A percentile compares a stretch with the other conserved stretches of the same genome.
phyloP scores from a whole-genome alignment of 2,888 invertebrate genomes.

The Strigamia maritima region DNA sequence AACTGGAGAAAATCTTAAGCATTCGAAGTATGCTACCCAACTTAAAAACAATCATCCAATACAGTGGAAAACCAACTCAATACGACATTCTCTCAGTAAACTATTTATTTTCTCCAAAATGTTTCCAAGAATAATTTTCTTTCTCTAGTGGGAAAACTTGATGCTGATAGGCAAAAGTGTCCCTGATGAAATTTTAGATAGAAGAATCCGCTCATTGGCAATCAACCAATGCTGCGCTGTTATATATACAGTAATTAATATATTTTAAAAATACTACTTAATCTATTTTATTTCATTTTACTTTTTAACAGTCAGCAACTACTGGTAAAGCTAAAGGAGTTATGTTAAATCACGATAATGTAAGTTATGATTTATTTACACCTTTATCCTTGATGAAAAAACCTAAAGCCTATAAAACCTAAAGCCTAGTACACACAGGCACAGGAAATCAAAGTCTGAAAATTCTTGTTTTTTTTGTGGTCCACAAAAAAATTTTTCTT shows the following conservation, averaged over 20 bases:
- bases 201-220: slow-evolving; percentile 45
- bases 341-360: slow-evolving; percentile 86
- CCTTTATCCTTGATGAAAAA: too few species aligned
- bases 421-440: too few species aligned
- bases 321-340: slow-evolving; percentile 87
- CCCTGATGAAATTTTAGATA: slow-evolving; percentile 46
- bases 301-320: slow-evolving; percentile 73
- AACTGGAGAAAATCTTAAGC: slow-evolving; percentile 50
- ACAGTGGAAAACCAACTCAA: slow-evolving; percentile 46
- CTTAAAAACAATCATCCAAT: slow-evolving; percentile 52
- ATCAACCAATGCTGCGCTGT: slow-evolving; percentile 51
- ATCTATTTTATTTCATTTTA: not conserved
- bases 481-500: too few species aligned
- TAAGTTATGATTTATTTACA: slow-evolving; percentile 4
- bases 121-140: too few species aligned
- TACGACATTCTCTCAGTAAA: slow-evolving; percentile 39
- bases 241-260: slow-evolving; percentile 48
- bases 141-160: slow-evolving; percentile 50
- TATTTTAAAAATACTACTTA: not conserved
- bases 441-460: too few species aligned
- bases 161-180: slow-evolving; percentile 47
- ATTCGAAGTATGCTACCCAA: slow-evolving; percentile 41
- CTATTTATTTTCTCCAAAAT: slow-evolving; percentile 38
- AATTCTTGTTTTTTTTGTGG: too few species aligned
- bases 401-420: too few species aligned